phyloP scores from a whole-genome alignment of 2,888 invertebrate genomes.

The Stenotaenia linearis region DNA sequence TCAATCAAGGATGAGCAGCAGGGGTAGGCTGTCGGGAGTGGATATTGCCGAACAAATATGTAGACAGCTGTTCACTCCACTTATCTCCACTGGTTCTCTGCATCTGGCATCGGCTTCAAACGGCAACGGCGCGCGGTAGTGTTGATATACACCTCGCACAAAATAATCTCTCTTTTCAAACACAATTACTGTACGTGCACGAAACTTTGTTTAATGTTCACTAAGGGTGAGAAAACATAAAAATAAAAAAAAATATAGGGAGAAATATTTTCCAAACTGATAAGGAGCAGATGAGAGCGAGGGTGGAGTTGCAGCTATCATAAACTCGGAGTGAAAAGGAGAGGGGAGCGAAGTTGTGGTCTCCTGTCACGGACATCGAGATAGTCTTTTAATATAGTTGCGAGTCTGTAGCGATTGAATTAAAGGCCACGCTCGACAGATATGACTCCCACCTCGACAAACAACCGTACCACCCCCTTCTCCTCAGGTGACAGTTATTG shows the following conservation, averaged over 20 bases:
- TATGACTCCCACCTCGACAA: conserved; percentile 26
- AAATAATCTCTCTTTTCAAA: conserved; percentile 4
- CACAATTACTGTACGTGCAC: background rate
- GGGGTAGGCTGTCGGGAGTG: conserved; percentile 6
- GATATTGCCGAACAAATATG: conserved; percentile 26
- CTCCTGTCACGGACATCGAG: conserved; percentile 23
- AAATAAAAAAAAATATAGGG: background rate
- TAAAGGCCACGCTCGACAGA: conserved; percentile 23
- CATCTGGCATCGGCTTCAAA: conserved; percentile 23
- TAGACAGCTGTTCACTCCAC: conserved; percentile 26
- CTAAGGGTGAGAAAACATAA: background rate
- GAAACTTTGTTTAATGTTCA: background rate
- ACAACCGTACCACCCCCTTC: conserved; percentile 12
- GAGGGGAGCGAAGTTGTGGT: background rate
- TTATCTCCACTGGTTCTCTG: background rate
- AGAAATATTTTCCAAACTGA: background rate
- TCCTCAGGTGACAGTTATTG: conserved; percentile 18
- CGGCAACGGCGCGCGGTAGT: background rate
- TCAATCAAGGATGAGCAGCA: conserved; percentile 24
- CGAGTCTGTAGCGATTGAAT: conserved; percentile 24
- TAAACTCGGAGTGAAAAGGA: background rate
- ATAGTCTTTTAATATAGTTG: conserved; percentile 24
- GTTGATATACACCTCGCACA: background rate
- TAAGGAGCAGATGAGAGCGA: background rate
- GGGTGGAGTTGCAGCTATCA: conserved; percentile 8